Evolutionary conservation across 2,113 vertebrate genomes (phyloP).

Genomic region (Microtus oregoni): DNA sequence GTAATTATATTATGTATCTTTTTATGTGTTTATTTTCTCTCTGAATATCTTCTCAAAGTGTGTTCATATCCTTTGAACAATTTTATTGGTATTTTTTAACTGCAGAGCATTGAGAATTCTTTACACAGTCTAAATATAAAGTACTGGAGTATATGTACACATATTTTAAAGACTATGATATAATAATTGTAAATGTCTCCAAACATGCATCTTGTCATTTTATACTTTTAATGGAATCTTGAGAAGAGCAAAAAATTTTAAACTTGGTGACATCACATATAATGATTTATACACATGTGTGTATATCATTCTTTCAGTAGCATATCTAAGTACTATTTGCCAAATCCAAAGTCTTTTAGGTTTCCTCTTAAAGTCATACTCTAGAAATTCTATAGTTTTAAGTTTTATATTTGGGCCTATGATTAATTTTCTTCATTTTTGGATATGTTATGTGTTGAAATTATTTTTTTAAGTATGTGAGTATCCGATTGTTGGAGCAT

Average conservation of each 20-base stretch:
- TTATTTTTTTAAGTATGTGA: neutral
- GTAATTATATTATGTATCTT: neutral
- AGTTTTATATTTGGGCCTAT: neutral
- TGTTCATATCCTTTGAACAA: neutral
- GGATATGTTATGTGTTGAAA: neutral
- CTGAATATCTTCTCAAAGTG: neutral
- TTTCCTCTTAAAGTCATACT: neutral
- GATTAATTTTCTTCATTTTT: neutral
- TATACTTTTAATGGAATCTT: neutral
- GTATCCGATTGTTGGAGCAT: neutral
- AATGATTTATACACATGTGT: neutral
- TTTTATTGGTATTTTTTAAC: neutral
- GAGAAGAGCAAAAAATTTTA: neutral
- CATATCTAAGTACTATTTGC: neutral
- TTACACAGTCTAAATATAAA: neutral
- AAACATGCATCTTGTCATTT: neutral
- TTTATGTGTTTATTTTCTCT: neutral
- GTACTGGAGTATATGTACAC: neutral
- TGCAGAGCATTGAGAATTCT: neutral
- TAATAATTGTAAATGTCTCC: neutral
- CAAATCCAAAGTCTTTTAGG: neutral
- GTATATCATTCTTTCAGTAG: neutral
- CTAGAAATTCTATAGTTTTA: neutral
- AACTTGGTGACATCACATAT: neutral
- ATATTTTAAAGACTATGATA: neutral